Percentiles rank a stretch among this genome's conserved stretches.
Evolutionary conservation across 2,113 vertebrate genomes (phyloP).

Genomic region (Ochotona princeps): DNA sequence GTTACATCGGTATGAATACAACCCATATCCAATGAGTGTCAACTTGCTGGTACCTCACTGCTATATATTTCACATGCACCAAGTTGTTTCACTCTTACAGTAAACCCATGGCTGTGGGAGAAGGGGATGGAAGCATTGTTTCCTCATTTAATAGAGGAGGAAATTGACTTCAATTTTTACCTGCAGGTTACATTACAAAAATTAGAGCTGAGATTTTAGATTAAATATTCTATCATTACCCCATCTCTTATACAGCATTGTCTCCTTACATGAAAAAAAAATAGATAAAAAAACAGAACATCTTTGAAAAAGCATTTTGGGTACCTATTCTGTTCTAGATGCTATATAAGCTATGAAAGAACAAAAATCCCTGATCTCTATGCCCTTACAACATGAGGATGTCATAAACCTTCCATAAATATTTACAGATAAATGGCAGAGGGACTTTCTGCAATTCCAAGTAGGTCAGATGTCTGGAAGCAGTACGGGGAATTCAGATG

Average conservation of each 20-base stretch:
- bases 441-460: background rate
- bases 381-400: background rate
- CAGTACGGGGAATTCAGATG: background rate
- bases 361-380: background rate
- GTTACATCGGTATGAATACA: background rate
- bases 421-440: background rate
- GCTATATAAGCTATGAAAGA: background rate
- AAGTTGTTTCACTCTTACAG: background rate
- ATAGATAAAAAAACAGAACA: background rate
- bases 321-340: background rate
- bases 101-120: background rate
- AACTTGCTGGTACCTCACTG: background rate
- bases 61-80: background rate
- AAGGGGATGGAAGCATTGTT: background rate
- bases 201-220: background rate
- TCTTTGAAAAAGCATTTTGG: background rate
- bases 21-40: background rate
- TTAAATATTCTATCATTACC: background rate
- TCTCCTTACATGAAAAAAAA: background rate
- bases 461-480: background rate
- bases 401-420: constrained; percentile 4
- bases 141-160: constrained; percentile 8
- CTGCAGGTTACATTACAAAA: background rate
- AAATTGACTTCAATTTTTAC: constrained; percentile 25
- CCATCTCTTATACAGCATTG: background rate